Evolutionary conservation across 2,888 invertebrate genomes (phyloP), one percentile per base, ranked within the genome.

Genomic region (Hyposoter dolosus): DNA sequence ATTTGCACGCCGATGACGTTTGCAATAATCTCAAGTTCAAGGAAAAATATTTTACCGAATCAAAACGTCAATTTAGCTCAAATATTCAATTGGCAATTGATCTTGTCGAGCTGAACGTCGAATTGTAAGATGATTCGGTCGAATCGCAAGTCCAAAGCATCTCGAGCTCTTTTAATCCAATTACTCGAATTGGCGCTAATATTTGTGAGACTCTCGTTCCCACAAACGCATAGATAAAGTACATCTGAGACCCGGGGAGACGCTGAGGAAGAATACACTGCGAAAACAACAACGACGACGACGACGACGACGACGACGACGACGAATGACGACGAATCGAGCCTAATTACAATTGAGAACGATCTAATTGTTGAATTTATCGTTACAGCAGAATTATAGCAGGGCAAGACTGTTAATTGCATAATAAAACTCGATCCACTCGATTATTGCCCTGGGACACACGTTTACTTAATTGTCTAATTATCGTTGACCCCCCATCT

Each of bases 321-420:
- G 75, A 65, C 63, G 71, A 47, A 60, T 65, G 83, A 80, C 76
- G 76, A 72, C 76, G 88, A 90, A 89, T 91, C 90, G 90, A 87
- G 89, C 88, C 89, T 91, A 93, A 93, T 93, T 93, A 90, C 91
- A 90, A 89, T 91, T 92, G 89, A 91, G 89, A 91, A 88, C 90
- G 92, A 92, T 86, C 80, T 92, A 93, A 93, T 93, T 93, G 92
- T 86, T 89, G 88, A 93, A 93, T 93, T 93, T 92, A 93, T 92
- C 87, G 87, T 76, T 77, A 78, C 78, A 78, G 79, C 63, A 79
- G 80, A 76, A 75, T 56, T 75, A 50, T 75, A 72, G 72, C 80
- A 40, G 77, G 47, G 43, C 19, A 60, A 3, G 28, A 68, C 65
- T 17, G 47, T 76, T 86, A 77, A 72, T 77, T 60, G 76, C 68